These are phyloP conservation scores for Lasioglossum oenotherae DNA, from an alignment of 2,888 invertebrate species.

Conservation along the genomic window DNA sequence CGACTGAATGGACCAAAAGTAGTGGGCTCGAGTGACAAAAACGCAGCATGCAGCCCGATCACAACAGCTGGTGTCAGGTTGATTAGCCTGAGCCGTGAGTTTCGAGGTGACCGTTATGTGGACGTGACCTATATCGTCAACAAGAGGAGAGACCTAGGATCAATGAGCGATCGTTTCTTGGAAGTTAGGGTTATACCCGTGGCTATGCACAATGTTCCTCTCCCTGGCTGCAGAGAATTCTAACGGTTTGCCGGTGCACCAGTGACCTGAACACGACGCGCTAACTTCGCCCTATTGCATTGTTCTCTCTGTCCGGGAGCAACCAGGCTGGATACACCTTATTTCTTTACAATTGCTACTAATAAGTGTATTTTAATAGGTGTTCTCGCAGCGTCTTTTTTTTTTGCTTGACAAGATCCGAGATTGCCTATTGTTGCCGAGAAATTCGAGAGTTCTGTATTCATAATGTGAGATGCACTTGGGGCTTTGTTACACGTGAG, in stretches of 20 bases:
- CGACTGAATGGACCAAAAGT: conserved; percentile 42
- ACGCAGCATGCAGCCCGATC: conserved; percentile 50
- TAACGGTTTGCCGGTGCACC: conserved; percentile 69
- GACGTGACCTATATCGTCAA: conserved; percentile 75
- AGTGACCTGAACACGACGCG: conserved; percentile 67
- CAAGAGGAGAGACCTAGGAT: conserved; percentile 67
- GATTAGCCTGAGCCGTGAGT: conserved; percentile 71
- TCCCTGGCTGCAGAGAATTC: conserved; percentile 57
- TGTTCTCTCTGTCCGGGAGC: conserved; percentile 48
- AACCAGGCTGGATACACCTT: conserved; percentile 29
- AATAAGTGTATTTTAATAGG: conserved; percentile 31
- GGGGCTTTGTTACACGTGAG: too few species aligned
- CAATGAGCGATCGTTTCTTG: conserved; percentile 72
- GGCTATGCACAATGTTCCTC: conserved; percentile 69
- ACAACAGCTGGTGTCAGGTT: conserved; percentile 73
- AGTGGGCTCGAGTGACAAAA: conserved; percentile 25
- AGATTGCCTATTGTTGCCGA: background rate
- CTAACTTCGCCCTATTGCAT: conserved; percentile 59
- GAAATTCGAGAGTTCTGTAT: background rate
- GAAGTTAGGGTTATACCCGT: conserved; percentile 71
- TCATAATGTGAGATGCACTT: background rate
- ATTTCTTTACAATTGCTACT: conserved; percentile 33
- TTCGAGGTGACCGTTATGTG: conserved; percentile 74
- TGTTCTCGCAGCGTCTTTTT: background rate
- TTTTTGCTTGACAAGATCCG: background rate